These are phyloP conservation scores for Capreolus pygargus DNA, from an alignment of 2,113 vertebrate genomes.

Conservation along the genomic window DNA sequence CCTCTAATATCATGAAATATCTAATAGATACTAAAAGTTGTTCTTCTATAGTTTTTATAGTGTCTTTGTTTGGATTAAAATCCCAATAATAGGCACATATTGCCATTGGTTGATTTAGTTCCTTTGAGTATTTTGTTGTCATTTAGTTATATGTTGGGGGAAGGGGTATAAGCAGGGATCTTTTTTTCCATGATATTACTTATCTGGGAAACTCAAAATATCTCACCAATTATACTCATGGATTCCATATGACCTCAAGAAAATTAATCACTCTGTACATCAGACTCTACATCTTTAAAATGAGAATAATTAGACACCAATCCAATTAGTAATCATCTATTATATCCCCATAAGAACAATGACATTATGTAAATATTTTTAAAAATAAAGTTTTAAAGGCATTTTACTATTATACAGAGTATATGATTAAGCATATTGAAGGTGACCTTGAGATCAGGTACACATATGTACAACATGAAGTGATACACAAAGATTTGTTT, in stretches of 20 bases:
- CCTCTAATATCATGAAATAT: neutral
- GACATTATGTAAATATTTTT: neutral
- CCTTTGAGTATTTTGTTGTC: neutral
- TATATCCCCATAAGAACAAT: neutral
- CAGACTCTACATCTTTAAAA: neutral
- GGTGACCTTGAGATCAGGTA: neutral
- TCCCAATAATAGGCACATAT: neutral
- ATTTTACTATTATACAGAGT: neutral
- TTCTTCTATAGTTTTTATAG: neutral
- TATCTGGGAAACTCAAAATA: constrained; percentile 32
- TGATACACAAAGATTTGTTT: neutral
- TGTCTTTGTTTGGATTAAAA: neutral
- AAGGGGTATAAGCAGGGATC: neutral
- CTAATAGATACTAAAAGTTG: neutral
- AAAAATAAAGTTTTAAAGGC: neutral
- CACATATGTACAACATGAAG: neutral
- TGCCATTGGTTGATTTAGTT: neutral
- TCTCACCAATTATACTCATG: neutral
- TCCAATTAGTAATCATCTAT: neutral
- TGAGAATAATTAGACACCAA: neutral
- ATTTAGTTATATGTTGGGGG: neutral
- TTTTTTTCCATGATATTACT: neutral
- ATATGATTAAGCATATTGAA: neutral
- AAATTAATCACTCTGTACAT: neutral
- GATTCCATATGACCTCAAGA: neutral